Conservation (phyloP, 2,797 vertebrate species). For the Hemibagrus guttatus region DNA sequence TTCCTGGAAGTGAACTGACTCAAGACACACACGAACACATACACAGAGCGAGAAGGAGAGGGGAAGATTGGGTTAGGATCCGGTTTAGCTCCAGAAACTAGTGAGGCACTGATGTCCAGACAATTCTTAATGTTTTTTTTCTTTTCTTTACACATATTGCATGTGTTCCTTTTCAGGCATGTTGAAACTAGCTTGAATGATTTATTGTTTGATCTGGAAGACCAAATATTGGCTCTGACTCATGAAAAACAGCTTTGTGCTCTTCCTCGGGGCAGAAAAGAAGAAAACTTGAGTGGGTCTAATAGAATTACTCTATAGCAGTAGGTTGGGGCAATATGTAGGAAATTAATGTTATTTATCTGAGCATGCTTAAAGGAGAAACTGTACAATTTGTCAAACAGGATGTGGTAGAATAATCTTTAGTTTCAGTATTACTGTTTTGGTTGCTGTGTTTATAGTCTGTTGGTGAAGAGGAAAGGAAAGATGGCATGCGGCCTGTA, state of each 20-base stretch:
- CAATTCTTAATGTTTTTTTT: slow-evolving; percentile 56
- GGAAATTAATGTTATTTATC: slow-evolving; percentile 76
- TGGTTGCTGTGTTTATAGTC: slow-evolving; percentile 56
- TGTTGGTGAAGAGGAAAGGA: slow-evolving; percentile 47
- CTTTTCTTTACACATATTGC: slow-evolving; percentile 53
- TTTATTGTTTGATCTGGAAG: slow-evolving; percentile 70
- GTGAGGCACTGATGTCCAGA: slow-evolving; percentile 59
- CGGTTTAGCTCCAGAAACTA: slow-evolving; percentile 47
- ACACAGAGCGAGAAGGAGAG: slow-evolving; percentile 25
- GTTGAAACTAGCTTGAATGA: slow-evolving; percentile 70
- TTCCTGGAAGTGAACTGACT: slow-evolving; percentile 75
- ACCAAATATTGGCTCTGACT: slow-evolving; percentile 68
- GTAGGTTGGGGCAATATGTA: slow-evolving; percentile 70
- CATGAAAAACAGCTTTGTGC: slow-evolving; percentile 61
- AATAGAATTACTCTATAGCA: slow-evolving; percentile 75
- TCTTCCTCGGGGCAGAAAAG: slow-evolving; percentile 61
- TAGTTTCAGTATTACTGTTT: slow-evolving; percentile 72
- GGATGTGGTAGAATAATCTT: slow-evolving; percentile 72
- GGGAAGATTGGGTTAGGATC: slow-evolving; percentile 50
- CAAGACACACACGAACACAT: slow-evolving; percentile 45
- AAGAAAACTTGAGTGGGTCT: slow-evolving; percentile 72
- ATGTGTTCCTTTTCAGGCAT: slow-evolving; percentile 67
- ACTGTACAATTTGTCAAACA: slow-evolving; percentile 62
- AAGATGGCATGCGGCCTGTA: slow-evolving; percentile 30
- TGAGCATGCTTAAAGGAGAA: slow-evolving; percentile 68